Percentiles rank a stretch among this genome's conserved stretches.
Evolutionary conservation across 2,797 vertebrate species (phyloP).

Genomic region (Enteromius paludinosus): DNA sequence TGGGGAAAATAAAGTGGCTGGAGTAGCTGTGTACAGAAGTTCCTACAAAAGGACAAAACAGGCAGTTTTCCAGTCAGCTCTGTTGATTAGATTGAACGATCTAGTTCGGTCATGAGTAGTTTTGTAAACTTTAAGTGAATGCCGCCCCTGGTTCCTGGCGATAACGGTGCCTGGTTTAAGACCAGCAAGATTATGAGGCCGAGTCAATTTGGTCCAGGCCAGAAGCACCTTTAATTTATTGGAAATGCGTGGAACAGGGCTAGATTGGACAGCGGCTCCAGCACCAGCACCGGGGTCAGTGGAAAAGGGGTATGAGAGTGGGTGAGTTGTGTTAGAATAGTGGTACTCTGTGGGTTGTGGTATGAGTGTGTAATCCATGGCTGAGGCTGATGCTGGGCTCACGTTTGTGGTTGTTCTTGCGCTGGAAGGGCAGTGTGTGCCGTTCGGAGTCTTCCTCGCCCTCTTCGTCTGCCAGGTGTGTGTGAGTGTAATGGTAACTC

Average conservation of each 20-base stretch:
- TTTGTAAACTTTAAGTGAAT: constrained; percentile 31
- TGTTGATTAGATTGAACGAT: constrained; percentile 23
- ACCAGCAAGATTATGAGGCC: constrained; percentile 22
- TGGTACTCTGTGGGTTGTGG: constrained; percentile 42
- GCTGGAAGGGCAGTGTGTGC: constrained; percentile 91
- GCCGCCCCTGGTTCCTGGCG: constrained; percentile 9
- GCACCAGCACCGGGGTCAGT: constrained; percentile 35
- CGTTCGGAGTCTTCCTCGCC: constrained; percentile 90
- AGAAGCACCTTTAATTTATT: constrained; percentile 20
- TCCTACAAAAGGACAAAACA: constrained; percentile 28
- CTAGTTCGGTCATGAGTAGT: constrained; percentile 10
- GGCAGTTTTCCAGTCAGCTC: constrained; percentile 26
- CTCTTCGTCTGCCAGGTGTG: constrained; percentile 93
- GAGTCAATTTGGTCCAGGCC: constrained; percentile 16
- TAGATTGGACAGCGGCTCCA: constrained; percentile 29
- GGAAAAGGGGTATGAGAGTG: constrained; percentile 45
- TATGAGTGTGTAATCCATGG: constrained; percentile 45
- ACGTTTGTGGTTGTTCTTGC: constrained; percentile 97
- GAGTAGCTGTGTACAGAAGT: constrained; percentile 32
- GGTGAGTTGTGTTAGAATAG: constrained; percentile 39
- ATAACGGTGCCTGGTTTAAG: constrained; percentile 23
- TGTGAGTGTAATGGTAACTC: constrained; percentile 96
- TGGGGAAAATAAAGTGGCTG: constrained; percentile 44
- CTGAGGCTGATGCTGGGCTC: constrained; percentile 62
- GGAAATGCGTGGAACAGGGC: constrained; percentile 4